Percentiles rank a stretch among this genome's conserved stretches.
These are phyloP conservation scores for Microtus pennsylvanicus DNA, from an alignment of 2,113 vertebrate genomes.

Conservation along the genomic window DNA sequence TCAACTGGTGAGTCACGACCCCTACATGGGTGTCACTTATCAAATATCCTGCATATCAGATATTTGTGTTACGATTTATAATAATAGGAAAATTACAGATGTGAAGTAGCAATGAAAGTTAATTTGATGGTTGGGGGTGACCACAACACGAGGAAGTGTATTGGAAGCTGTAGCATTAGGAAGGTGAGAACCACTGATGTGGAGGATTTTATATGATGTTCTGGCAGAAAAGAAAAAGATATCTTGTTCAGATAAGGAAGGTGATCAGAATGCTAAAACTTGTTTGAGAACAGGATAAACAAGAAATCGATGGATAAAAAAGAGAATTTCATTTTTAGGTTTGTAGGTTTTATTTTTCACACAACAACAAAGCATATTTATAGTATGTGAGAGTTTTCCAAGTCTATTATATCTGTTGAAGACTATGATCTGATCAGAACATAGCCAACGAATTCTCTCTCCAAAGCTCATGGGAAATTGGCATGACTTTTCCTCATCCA, in stretches of 20 bases:
- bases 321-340: background rate
- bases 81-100: background rate
- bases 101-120: background rate
- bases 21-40: background rate
- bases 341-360: slow-evolving; percentile 9
- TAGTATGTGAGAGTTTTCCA: slow-evolving; percentile 16
- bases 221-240: background rate
- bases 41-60: background rate
- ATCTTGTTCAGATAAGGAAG: background rate
- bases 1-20: background rate
- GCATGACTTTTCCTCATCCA: background rate
- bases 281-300: slow-evolving; percentile 33
- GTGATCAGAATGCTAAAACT: background rate
- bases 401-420: background rate
- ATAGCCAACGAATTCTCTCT: slow-evolving; percentile 32
- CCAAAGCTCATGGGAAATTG: background rate
- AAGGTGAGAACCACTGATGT: background rate
- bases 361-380: slow-evolving; percentile 54
- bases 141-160: background rate
- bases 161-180: background rate
- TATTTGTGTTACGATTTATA: background rate
- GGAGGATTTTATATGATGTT: background rate
- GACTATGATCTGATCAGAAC: slow-evolving; percentile 1
- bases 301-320: background rate
- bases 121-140: background rate